phyloP scores from a whole-genome alignment of 2,888 invertebrate species.

The Drosophila peninsularis region DNA sequence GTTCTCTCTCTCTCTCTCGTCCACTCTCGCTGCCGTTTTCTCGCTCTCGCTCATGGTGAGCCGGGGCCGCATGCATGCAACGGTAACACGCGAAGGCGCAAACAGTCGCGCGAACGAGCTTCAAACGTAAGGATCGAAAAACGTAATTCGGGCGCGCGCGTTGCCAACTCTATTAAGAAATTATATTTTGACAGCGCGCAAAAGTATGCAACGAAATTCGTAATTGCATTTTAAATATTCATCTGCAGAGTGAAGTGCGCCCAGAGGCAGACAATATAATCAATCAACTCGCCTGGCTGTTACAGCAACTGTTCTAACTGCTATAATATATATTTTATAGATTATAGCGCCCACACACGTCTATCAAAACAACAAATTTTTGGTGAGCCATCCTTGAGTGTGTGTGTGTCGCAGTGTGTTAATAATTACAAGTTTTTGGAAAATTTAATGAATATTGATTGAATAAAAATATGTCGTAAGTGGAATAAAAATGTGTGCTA shows the following conservation, averaged over 20 bases:
- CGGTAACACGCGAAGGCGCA: conserved; percentile 23
- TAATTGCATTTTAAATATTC: conserved; percentile 10
- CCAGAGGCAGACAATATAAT: neutral
- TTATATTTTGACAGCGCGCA: conserved; percentile 41
- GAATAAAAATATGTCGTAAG: conserved; percentile 62
- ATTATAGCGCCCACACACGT: neutral
- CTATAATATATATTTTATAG: neutral
- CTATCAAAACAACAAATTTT: conserved; percentile 9
- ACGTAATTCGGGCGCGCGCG: conserved; percentile 29
- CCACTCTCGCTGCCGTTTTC: neutral
- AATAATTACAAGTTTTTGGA: conserved; percentile 74
- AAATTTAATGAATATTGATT: conserved; percentile 83
- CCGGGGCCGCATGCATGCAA: conserved; percentile 44
- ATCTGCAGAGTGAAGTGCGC: neutral
- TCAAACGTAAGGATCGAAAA: conserved; percentile 72
- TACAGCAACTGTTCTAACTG: neutral
- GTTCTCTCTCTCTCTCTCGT: conserved; percentile 9
- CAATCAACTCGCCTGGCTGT: neutral
- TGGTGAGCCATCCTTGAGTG: conserved; percentile 19
- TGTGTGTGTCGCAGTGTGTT: conserved; percentile 24
- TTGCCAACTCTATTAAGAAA: conserved; percentile 16
- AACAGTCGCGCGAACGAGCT: conserved; percentile 75
- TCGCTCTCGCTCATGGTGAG: conserved; percentile 16
- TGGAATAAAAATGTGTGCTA: conserved; percentile 60
- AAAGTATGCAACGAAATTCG: conserved; percentile 50